A percentile compares a stretch with the other conserved stretches of the same genome.
Conservation (phyloP, 2,113 vertebrate species). For the Solea senegalensis region DNA sequence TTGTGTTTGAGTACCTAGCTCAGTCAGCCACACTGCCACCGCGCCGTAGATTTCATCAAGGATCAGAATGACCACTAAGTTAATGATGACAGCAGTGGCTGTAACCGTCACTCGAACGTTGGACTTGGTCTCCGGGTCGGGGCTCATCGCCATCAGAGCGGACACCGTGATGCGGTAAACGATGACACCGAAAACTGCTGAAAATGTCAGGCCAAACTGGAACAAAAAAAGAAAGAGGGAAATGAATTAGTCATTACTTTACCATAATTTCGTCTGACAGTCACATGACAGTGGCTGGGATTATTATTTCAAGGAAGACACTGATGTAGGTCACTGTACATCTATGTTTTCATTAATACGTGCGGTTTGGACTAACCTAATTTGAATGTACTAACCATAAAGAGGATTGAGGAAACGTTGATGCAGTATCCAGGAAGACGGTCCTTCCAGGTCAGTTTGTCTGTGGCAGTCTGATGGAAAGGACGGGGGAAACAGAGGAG, state of each 20-base stretch:
- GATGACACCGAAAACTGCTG: slow-evolving; percentile 93
- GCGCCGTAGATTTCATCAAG: slow-evolving; percentile 95
- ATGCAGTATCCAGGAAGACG: slow-evolving; percentile 91
- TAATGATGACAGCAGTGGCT: slow-evolving; percentile 94
- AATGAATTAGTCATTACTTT: too few relatives aligned
- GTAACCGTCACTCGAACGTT: slow-evolving; percentile 92
- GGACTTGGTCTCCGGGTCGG: slow-evolving; percentile 85
- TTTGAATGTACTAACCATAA: slow-evolving; percentile 85
- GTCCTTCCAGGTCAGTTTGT: slow-evolving; percentile 92
- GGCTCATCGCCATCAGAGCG: slow-evolving; percentile 90
- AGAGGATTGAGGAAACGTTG: slow-evolving; percentile 92
- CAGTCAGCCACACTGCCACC: slow-evolving; percentile 94
- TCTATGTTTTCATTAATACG: neutral
- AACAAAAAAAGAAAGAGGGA: neutral
- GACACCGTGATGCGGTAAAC: slow-evolving; percentile 92
- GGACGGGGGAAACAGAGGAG: neutral
- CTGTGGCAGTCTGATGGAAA: slow-evolving; percentile 75
- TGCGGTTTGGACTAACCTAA: too few relatives aligned
- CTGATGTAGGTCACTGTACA: slow-evolving; percentile 28
- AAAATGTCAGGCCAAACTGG: slow-evolving; percentile 92
- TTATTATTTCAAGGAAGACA: slow-evolving; percentile 27
- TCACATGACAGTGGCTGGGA: too few relatives aligned
- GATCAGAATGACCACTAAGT: slow-evolving; percentile 94
- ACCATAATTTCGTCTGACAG: too few relatives aligned
- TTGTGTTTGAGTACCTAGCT: slow-evolving; percentile 83